Evolutionary conservation across 2,888 invertebrate genomes (phyloP).

Genomic region (Thecophora atra): DNA sequence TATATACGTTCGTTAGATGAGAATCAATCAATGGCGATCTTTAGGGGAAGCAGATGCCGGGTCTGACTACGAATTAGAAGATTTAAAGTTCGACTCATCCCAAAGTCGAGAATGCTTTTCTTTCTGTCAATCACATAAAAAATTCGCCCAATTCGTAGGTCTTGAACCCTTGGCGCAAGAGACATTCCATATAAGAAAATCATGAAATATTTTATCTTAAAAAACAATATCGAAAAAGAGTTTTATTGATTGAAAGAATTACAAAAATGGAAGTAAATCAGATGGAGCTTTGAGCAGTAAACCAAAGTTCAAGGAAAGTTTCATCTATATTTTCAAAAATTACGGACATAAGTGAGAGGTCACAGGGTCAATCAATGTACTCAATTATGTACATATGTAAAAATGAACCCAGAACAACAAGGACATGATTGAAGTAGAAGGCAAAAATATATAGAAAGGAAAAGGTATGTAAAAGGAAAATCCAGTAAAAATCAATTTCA

Average conservation of each 20-base stretch:
- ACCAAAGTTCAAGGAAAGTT: slow-evolving; percentile 1
- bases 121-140: slow-evolving; percentile 24
- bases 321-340: background rate
- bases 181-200: no score
- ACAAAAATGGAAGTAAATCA: background rate
- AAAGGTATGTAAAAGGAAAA: no score
- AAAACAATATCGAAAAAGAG: background rate
- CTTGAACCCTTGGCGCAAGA: slow-evolving; percentile 53
- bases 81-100: slow-evolving; percentile 68
- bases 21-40: slow-evolving; percentile 53
- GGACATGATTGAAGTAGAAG: no score
- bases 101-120: slow-evolving; percentile 58
- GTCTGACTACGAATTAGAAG: slow-evolving; percentile 68
- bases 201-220: no score
- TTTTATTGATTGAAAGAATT: background rate
- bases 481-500: background rate
- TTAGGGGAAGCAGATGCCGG: slow-evolving; percentile 68
- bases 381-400: no score
- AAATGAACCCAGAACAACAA: no score
- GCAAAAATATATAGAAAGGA: no score
- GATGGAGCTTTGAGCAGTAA: background rate
- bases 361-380: background rate
- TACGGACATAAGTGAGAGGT: background rate
- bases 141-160: slow-evolving; percentile 37
- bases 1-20: no score